Evolutionary conservation across 2,888 invertebrate genomes (phyloP).

Genomic region (Oegoconia quadripuncta): DNA sequence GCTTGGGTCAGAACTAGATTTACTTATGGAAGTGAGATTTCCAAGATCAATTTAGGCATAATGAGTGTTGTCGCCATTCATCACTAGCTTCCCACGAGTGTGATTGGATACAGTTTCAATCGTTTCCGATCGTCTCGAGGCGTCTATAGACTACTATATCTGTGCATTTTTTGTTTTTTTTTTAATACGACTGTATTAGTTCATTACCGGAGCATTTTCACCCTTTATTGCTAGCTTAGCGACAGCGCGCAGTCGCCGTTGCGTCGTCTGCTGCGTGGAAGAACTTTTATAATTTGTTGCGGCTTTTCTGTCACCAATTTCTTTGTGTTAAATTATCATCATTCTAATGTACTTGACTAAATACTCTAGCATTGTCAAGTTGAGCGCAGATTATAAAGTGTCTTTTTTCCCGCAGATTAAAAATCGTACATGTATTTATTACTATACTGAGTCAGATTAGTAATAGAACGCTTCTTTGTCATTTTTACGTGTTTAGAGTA

Average conservation of each 20-base stretch:
- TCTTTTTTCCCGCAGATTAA: slow-evolving; percentile 1
- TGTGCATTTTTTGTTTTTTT: neutral
- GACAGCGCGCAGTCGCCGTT: slow-evolving; percentile 31
- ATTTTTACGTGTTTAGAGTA: slow-evolving; percentile 19
- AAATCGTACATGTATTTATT: slow-evolving; percentile 18
- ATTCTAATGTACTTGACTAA: too few relatives aligned
- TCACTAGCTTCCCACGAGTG: too few relatives aligned
- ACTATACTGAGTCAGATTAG: slow-evolving; percentile 22
- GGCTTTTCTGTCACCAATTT: neutral
- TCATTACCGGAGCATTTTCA: slow-evolving; percentile 43
- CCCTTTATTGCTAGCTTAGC: slow-evolving; percentile 57
- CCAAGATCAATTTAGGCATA: too few relatives aligned
- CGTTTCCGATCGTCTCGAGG: too few relatives aligned
- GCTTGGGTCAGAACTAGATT: too few relatives aligned
- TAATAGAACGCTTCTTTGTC: slow-evolving; percentile 18
- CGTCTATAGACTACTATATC: neutral
- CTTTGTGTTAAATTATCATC: neutral
- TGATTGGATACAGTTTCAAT: too few relatives aligned
- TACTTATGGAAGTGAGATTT: too few relatives aligned
- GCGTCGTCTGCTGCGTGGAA: too few relatives aligned
- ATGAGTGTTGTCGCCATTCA: too few relatives aligned
- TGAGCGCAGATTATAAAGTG: neutral
- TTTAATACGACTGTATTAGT: slow-evolving; percentile 27
- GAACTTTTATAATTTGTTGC: too few relatives aligned
- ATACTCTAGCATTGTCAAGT: too few relatives aligned